phyloP scores from a whole-genome alignment of 2,113 vertebrate species.

The Stegostoma tigrinum region DNA sequence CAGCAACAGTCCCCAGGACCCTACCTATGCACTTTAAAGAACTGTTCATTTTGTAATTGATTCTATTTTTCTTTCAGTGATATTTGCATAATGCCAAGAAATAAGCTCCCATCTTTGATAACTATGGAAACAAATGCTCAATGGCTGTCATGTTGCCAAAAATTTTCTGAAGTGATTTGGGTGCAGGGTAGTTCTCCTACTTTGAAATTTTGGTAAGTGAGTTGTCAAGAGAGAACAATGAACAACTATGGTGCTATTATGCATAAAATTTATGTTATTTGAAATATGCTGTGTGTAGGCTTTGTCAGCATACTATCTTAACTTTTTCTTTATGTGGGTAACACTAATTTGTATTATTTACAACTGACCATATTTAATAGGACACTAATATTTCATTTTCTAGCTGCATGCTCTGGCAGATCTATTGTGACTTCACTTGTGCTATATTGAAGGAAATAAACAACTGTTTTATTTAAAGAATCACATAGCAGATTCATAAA shows the following conservation, averaged over 20 bases:
- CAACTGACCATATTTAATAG: neutral
- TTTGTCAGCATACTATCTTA: neutral
- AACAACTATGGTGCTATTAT: neutral
- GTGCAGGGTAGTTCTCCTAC: neutral
- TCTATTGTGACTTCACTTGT: neutral
- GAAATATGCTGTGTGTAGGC: neutral
- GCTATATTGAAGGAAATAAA: neutral
- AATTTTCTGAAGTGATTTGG: neutral
- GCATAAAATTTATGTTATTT: conserved; percentile 7
- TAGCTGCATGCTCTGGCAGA: neutral
- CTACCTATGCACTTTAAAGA: no score
- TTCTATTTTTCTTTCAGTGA: neutral
- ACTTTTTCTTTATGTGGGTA: neutral
- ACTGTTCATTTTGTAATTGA: neutral
- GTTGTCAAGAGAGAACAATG: neutral
- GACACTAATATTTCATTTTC: neutral
- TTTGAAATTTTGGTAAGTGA: conserved; percentile 15
- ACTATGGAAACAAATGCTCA: neutral
- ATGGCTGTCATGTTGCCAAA: neutral
- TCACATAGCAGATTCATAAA: neutral
- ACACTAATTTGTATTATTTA: neutral
- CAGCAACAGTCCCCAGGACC: no score
- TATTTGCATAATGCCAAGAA: neutral
- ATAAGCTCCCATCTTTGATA: neutral
- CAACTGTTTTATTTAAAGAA: neutral